Conservation (phyloP, 2,797 vertebrate genomes). For the Melanitta fusca region DNA sequence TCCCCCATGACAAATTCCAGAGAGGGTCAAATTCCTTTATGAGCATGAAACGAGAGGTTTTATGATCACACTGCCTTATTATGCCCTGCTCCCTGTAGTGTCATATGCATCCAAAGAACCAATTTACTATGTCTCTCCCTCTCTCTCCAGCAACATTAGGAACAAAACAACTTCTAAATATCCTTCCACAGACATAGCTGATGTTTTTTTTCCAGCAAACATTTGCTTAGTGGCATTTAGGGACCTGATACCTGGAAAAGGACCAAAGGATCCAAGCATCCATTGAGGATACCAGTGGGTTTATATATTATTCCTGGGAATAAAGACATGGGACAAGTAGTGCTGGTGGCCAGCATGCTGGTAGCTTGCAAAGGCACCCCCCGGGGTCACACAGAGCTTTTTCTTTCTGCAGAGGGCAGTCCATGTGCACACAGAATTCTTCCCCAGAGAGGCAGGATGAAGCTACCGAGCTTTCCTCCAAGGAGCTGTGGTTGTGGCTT, state of each 20-base stretch:
- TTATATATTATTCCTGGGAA: not conserved
- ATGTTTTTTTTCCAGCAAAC: not conserved
- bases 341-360: too few species aligned
- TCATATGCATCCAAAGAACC: constrained; percentile 39
- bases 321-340: not conserved
- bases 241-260: not conserved
- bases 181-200: not conserved
- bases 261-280: not conserved
- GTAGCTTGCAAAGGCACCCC: not conserved
- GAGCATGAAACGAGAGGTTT: constrained; percentile 25
- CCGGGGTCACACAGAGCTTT: not conserved
- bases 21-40: constrained; percentile 39
- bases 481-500: not conserved
- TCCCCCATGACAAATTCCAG: not conserved
- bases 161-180: constrained; percentile 50
- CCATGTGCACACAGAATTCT: not conserved
- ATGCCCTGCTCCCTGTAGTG: constrained; percentile 20
- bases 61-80: constrained; percentile 33
- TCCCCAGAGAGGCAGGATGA: not conserved
- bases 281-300: not conserved
- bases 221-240: not conserved
- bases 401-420: not conserved
- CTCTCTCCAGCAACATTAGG: constrained; percentile 24
- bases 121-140: constrained; percentile 21
- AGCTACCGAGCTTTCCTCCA: not conserved